Evolutionary conservation across 2,113 vertebrate genomes (phyloP).

Genomic region (Crotalus tigris): DNA sequence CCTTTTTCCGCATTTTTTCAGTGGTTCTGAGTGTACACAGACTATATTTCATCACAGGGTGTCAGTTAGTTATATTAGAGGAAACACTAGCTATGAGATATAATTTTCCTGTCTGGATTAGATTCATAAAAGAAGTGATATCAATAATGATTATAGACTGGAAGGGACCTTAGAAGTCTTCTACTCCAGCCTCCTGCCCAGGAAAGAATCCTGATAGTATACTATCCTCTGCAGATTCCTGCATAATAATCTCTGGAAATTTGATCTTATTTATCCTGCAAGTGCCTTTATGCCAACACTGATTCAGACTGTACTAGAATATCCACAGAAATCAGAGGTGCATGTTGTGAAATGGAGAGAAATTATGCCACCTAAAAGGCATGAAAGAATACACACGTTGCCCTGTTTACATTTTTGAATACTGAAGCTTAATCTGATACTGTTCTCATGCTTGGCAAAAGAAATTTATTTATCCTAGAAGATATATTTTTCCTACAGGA

Average conservation of each 20-base stretch:
- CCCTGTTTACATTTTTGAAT: neutral
- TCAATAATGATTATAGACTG: constrained; percentile 1
- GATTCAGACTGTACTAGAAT: neutral
- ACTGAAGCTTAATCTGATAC: neutral
- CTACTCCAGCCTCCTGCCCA: constrained; percentile 3
- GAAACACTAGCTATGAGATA: neutral
- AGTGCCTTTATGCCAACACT: neutral
- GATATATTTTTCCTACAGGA: neutral
- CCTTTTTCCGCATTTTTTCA: neutral
- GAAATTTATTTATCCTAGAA: neutral
- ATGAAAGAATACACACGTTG: neutral
- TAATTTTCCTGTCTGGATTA: neutral
- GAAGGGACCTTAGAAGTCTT: neutral
- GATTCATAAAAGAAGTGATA: neutral
- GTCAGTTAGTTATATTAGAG: constrained; percentile 18
- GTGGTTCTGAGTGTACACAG: neutral
- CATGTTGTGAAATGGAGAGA: neutral
- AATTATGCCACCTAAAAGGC: neutral
- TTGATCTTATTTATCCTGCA: constrained; percentile 2
- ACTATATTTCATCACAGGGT: neutral
- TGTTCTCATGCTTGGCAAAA: neutral
- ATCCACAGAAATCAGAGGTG: neutral
- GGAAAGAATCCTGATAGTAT: neutral
- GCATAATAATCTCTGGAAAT: neutral
- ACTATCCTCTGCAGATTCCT: constrained; percentile 4